Evolutionary conservation across 2,797 vertebrate species (phyloP).

Genomic region (Huso huso): DNA sequence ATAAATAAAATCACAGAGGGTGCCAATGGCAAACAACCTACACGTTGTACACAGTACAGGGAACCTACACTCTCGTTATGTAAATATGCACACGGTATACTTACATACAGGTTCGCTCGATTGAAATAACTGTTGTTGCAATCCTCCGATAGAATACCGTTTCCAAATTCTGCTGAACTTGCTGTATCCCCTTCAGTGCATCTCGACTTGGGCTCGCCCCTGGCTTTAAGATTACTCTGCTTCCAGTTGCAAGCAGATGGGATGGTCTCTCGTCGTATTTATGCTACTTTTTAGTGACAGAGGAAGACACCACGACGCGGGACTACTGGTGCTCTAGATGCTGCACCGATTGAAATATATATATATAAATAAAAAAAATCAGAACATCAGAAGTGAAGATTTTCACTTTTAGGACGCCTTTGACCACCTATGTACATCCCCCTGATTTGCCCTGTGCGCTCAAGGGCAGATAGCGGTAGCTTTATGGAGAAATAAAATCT

Average conservation of each 20-base stretch:
- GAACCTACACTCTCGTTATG: too few species aligned
- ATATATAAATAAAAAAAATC: slow-evolving; percentile 39
- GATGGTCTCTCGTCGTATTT: slow-evolving; percentile 14
- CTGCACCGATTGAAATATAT: slow-evolving; percentile 33
- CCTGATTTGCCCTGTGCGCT: slow-evolving; percentile 59
- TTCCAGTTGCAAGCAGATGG: slow-evolving; percentile 26
- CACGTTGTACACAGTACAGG: too few species aligned
- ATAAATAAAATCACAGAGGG: too few species aligned
- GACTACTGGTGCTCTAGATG: slow-evolving; percentile 53
- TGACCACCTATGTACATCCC: slow-evolving; percentile 40
- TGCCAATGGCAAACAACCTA: too few species aligned
- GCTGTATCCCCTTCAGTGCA: slow-evolving; percentile 22
- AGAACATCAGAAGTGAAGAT: slow-evolving; percentile 63
- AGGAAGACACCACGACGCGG: slow-evolving; percentile 34
- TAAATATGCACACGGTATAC: too few species aligned
- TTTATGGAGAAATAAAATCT: slow-evolving; percentile 57
- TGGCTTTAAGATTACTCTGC: slow-evolving; percentile 31
- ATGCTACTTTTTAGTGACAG: slow-evolving; percentile 45
- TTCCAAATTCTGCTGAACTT: slow-evolving; percentile 1
- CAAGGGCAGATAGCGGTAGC: slow-evolving; percentile 78
- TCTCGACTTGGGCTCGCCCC: neutral
- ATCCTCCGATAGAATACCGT: slow-evolving; percentile 22
- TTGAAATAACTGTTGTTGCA: slow-evolving; percentile 32
- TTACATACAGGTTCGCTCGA: neutral
- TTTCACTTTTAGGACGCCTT: slow-evolving; percentile 55